Base-by-base conservation (phyloP, 2,888 invertebrate genomes). In the Andrena bicolor region DNA sequence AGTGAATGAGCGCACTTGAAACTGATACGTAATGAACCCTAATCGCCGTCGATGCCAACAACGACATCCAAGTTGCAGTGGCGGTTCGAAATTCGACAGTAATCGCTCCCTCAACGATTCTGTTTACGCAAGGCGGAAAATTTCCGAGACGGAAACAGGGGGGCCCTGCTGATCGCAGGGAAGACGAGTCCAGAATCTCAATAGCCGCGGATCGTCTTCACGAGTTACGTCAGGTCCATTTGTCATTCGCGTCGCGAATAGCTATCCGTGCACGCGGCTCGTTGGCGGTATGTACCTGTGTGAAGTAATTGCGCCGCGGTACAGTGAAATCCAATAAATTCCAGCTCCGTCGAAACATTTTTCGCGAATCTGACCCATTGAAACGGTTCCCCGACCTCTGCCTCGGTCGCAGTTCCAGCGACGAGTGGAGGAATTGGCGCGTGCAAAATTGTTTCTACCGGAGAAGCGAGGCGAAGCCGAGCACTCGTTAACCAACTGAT, bases 201-300 rank as follows among this genome's bases (percentile, higher is more conserved):
- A 82, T 83, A 60, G 63, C 49, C 35, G 69, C 13, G 51, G 68
- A 76, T 81, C 74, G 78, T 78, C 81, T 76, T 76, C 49, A 53
- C 16, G 82, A 78, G 76, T 82, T 82, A 76, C 84, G 78, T 82
- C 78, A 82, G 75, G 51, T 69, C 72, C 82, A 72, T 84, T 84
- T 82, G 79, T 82, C 73, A 84, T 78, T 75, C 78, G 68, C 60
- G 51, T 69, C 58, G 77, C 77, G 77, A 68, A 64, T 71, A 49
- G 32, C 68, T 74, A 41, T 60, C 68, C 61, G 65, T 41, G 64
- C 61, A 64, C 69, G 73, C 51, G 35, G 41, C 64, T 78, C 73
- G 69, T 63, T 30, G 51, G 53, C 23, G 77, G 77, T 68, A 77
- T 65, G 16, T 41, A 41, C 41, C 41, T 41, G 16, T 16, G 60